phyloP scores from a whole-genome alignment of 2,113 vertebrate genomes.

The Chrysochloris asiatica region DNA sequence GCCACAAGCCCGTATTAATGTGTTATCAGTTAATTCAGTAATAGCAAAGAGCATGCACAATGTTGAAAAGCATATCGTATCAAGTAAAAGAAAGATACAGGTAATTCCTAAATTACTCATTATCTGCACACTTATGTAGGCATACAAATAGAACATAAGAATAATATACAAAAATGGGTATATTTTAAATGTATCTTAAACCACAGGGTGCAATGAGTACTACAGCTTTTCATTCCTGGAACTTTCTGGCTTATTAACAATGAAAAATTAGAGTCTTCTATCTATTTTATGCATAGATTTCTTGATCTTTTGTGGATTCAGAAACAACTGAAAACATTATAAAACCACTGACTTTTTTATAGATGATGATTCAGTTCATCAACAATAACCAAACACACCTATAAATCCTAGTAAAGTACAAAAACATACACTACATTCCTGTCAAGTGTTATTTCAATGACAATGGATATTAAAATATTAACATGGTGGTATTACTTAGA shows the following conservation, averaged over 20 bases:
- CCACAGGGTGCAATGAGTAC: background rate
- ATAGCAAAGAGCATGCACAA: background rate
- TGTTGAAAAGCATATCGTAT: background rate
- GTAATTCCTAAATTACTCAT: background rate
- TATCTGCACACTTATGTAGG: background rate
- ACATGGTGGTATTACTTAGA: background rate
- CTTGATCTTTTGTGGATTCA: constrained; percentile 14
- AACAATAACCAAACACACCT: constrained; percentile 33
- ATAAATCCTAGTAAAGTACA: background rate
- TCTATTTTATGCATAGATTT: constrained; percentile 16
- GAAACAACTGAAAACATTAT: background rate
- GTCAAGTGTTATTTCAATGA: background rate
- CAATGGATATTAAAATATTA: background rate
- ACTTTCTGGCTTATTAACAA: constrained; percentile 6
- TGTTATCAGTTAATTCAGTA: background rate
- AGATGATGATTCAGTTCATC: background rate
- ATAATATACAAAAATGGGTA: background rate
- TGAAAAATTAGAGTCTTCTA: constrained; percentile 24
- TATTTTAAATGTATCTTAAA: background rate
- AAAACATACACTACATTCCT: background rate
- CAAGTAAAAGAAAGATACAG: constrained; percentile 9
- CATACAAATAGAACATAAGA: background rate
- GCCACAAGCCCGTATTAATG: background rate
- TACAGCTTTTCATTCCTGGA: background rate
- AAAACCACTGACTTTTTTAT: constrained; percentile 19